Conservation (phyloP, 2,888 invertebrate genomes). For the Coecobrya sp. region DNA sequence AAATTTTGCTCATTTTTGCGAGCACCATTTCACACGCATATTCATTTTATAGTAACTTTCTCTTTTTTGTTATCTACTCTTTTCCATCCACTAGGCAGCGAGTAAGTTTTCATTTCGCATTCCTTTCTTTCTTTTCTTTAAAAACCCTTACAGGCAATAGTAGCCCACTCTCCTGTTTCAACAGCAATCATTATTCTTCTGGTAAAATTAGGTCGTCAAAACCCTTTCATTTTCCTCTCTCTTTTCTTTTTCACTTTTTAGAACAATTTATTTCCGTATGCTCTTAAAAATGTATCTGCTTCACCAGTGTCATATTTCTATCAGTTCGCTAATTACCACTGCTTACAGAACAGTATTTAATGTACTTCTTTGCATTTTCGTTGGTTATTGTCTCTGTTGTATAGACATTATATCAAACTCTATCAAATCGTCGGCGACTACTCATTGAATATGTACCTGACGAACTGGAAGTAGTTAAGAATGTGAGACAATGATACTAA, state of each 20-base stretch:
- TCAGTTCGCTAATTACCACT: constrained; percentile 14
- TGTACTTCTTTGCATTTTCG: background rate
- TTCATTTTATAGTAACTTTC: background rate
- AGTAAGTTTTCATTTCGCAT: constrained; percentile 29
- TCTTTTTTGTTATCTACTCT: constrained; percentile 15
- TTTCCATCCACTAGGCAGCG: constrained; percentile 40
- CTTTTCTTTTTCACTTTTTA: background rate
- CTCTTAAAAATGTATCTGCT: background rate
- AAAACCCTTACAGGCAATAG: constrained; percentile 14
- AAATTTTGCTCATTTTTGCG: constrained; percentile 8
- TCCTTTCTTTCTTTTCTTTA: background rate
- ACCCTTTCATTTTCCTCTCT: constrained; percentile 32
- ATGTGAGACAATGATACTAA: background rate
- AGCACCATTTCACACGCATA: constrained; percentile 22
- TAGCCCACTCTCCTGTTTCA: background rate
- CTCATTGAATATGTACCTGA: background rate
- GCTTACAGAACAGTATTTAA: background rate
- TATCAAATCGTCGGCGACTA: too few relatives aligned
- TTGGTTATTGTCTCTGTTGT: too few relatives aligned
- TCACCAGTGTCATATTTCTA: background rate
- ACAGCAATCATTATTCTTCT: constrained; percentile 40
- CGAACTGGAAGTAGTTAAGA: background rate
- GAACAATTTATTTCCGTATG: constrained; percentile 45
- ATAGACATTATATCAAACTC: too few relatives aligned
- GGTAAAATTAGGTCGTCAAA: constrained; percentile 69